phyloP scores from a whole-genome alignment of 2,113 vertebrate species.

The Taurulus bubalis region DNA sequence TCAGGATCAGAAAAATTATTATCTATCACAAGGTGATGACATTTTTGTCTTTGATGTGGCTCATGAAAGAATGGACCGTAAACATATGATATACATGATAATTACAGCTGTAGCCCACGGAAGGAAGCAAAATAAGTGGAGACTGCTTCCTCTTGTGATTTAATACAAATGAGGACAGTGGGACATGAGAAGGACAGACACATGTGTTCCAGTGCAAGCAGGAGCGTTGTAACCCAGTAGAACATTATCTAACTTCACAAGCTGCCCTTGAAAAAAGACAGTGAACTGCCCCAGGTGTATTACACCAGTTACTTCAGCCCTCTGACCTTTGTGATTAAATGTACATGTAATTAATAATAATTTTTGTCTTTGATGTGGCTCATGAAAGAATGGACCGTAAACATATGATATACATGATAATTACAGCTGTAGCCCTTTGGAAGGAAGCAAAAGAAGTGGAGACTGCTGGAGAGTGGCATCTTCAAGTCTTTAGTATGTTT shows the following conservation, averaged over 20 bases:
- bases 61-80: not conserved
- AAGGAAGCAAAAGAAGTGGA: slow-evolving; percentile 12
- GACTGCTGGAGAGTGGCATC: no score
- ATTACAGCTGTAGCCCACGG: not conserved
- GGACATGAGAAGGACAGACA: slow-evolving; percentile 21
- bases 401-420: not conserved
- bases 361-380: slow-evolving; percentile 4
- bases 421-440: not conserved
- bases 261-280: slow-evolving; percentile 47
- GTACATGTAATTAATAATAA: no score
- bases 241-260: slow-evolving; percentile 38
- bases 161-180: slow-evolving; percentile 7
- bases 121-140: slow-evolving; percentile 12
- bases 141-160: slow-evolving; percentile 4
- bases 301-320: slow-evolving; percentile 39
- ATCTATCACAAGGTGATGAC: slow-evolving; percentile 4
- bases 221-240: slow-evolving; percentile 8
- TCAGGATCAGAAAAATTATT: not conserved
- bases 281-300: slow-evolving; percentile 20
- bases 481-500: slow-evolving; percentile 14
- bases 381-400: not conserved
- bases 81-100: not conserved
- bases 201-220: not conserved
- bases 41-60: slow-evolving; percentile 4
- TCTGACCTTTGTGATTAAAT: slow-evolving; percentile 61